A percentile compares a stretch with the other conserved stretches of the same genome.
Conservation (phyloP, 2,113 vertebrate species). For the Archocentrus centrarchus region DNA sequence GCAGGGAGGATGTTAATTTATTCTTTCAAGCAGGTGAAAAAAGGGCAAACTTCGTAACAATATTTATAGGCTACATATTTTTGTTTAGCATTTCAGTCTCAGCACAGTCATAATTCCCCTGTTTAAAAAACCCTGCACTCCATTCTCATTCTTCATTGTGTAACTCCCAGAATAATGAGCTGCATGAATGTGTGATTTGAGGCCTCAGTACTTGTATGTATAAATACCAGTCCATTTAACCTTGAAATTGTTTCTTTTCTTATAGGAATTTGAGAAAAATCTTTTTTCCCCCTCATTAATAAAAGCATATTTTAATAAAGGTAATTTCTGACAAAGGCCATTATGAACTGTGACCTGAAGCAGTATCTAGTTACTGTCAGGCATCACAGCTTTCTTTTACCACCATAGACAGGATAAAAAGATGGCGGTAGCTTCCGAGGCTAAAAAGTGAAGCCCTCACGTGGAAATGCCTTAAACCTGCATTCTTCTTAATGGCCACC, state of each 20-base stretch:
- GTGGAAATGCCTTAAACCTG: no score
- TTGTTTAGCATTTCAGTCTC: neutral
- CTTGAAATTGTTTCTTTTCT: neutral
- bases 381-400: no score
- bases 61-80: neutral
- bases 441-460: no score
- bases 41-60: neutral
- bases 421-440: no score
- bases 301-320: neutral
- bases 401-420: neutral
- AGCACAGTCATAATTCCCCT: neutral
- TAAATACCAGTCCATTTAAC: neutral
- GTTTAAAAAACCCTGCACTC: neutral
- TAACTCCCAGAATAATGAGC: neutral
- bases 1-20: neutral
- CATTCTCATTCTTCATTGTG: neutral
- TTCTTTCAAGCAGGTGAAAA: neutral
- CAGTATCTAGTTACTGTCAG: neutral
- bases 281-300: neutral
- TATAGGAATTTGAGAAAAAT: neutral
- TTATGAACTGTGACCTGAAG: neutral
- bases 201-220: neutral
- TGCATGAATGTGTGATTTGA: neutral
- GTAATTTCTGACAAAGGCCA: neutral
- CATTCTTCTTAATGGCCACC: no score